Evolutionary conservation across 2,113 vertebrate species (phyloP), one percentile per base, ranked within the genome.

Genomic region (Vulpes ferrilata): DNA sequence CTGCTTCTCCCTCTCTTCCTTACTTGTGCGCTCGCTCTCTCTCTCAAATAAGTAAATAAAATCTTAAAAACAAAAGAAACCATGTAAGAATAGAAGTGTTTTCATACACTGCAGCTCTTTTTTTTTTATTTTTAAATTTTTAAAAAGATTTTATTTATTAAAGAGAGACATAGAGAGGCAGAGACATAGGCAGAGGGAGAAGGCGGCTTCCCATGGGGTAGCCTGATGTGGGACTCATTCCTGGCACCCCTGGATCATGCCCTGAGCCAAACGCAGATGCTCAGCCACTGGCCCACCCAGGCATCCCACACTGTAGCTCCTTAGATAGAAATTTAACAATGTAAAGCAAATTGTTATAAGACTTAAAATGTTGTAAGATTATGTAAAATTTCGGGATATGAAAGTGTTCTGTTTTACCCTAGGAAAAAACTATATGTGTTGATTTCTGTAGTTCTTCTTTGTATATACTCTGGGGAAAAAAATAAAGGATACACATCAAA

Each of bases 321-420:
- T 97, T 82, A 92, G 67, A 88, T 87, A 92, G 62, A 82, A 94
- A 92, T 69, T 69, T 96, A 85, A 20, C 88, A 80, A 27, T 3
- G 0, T 22, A 83, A 27, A 92, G 22, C 78, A 96, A 84, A 90
- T 48, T 53, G 55, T 71, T 53, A 51, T 6, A 57, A 48, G 38
- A 48, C 27, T 76, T 76, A 27, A 76, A 51, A 79, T 53, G 27
- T 20, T 22, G 15, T 51, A 88, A 82, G 32, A 53, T 91, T 76
- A 93, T 90, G 57, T 67, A 93, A 89, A 91, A 57, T 79, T 32
- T 89, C 55, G 57, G 32, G 30, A 60, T 74, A 78, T 48, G 16
- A 76, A 93, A 85, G 51, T 38, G 30, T 87, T 95, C 81, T 27
- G 32, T 78, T 91, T 96, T 81, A 95, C 57, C 65, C 7, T 71